These are phyloP conservation scores for Amblyraja radiata DNA, from an alignment of 2,797 vertebrate species.

Conservation along the genomic window DNA sequence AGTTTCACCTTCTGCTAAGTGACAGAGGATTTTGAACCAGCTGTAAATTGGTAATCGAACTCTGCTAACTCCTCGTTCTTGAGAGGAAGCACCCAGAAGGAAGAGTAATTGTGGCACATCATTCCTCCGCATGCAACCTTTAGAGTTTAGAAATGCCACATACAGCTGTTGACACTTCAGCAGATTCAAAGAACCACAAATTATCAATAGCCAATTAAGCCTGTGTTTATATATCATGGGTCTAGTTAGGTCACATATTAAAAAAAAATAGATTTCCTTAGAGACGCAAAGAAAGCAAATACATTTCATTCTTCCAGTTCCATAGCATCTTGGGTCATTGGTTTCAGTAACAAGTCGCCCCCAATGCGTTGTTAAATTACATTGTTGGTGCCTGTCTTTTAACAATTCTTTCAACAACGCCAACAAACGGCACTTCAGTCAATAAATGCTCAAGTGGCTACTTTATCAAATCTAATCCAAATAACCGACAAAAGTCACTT, in stretches of 20 bases:
- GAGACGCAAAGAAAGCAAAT: neutral
- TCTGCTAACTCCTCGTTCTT: neutral
- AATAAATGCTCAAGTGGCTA: neutral
- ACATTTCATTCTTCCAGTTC: neutral
- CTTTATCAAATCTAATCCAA: slow-evolving; percentile 13
- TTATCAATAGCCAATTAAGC: neutral
- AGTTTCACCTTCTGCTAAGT: neutral
- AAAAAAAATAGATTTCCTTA: neutral
- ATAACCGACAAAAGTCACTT: neutral
- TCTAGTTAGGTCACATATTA: neutral
- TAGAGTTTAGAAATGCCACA: neutral
- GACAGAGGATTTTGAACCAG: neutral
- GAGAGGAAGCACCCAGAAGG: neutral
- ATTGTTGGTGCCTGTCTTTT: neutral
- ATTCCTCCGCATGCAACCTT: neutral
- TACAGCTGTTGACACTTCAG: neutral
- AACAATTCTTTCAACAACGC: neutral
- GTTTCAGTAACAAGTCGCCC: neutral
- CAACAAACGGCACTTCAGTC: neutral
- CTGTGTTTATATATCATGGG: neutral
- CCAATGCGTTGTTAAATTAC: neutral
- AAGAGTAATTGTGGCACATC: neutral
- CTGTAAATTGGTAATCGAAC: neutral
- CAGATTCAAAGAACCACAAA: neutral
- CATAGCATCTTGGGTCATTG: neutral